These are phyloP conservation scores for Quadriops clusia DNA, from an alignment of 2,888 invertebrate genomes.

Conservation along the genomic window DNA sequence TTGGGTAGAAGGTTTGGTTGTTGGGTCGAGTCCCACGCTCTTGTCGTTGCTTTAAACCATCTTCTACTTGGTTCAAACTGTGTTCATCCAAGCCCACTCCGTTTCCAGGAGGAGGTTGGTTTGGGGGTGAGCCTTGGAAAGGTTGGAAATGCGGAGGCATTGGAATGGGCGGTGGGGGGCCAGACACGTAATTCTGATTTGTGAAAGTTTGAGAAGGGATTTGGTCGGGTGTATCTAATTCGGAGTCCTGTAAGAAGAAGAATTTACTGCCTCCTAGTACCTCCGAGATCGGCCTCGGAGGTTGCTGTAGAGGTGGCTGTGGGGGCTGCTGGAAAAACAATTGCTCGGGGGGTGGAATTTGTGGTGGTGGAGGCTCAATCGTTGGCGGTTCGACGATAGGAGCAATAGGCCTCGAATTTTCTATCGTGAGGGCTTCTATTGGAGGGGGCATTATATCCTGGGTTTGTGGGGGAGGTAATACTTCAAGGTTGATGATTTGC, in stretches of 20 bases:
- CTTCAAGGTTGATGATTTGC: conserved; percentile 12
- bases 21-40: conserved; percentile 19
- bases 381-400: conserved; percentile 14
- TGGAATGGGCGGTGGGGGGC: conserved; percentile 44
- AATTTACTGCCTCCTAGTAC: conserved; percentile 67
- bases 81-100: conserved; percentile 15
- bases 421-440: conserved; percentile 14
- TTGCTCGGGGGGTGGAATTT: conserved; percentile 23
- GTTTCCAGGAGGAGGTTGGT: conserved; percentile 22
- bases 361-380: conserved; percentile 16
- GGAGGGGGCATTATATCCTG: too few species aligned
- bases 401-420: conserved; percentile 11
- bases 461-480: conserved; percentile 12
- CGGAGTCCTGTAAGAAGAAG: conserved; percentile 77
- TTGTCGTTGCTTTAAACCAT: conserved; percentile 20
- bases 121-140: conserved; percentile 27
- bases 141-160: conserved; percentile 40
- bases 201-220: conserved; percentile 79
- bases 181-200: conserved; percentile 63
- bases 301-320: conserved; percentile 29
- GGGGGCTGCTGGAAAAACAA: conserved; percentile 25
- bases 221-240: conserved; percentile 62
- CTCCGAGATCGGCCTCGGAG: conserved; percentile 56
- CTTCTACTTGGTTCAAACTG: conserved; percentile 14
- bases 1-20: conserved; percentile 30